Base-by-base conservation (phyloP, 2,113 vertebrate species). In the Engraulis encrasicolus region DNA sequence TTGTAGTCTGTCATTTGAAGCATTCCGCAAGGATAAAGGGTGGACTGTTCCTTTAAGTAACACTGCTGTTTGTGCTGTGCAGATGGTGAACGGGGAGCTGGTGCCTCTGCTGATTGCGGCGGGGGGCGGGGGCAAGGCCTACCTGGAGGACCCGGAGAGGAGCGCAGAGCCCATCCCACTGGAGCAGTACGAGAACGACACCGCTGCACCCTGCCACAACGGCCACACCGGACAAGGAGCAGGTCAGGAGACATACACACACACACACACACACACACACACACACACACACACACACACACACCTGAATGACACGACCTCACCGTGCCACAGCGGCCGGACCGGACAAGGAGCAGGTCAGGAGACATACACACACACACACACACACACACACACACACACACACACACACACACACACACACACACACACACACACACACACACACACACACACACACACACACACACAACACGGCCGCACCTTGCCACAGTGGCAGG, bases 61-160 rank as follows among this genome's bases (percentile, higher is more conserved):
- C n/a, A n/a, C n/a, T n/a, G n/a, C n/a, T n/a, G n/a, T n/a, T n/a
- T n/a, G n/a, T n/a, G n/a, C 6, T 86, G 78, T 34, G 36, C 89
- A 96, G 96, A 94, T 93, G 95, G 95, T 95, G 79, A 90, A 91
- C 1, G 94, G 92, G 0, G 91, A 94, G 88, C 92, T 92, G 82
- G 93, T 97, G 90, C 97, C 96, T 49, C 92, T 96, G 93, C 93
- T 96, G 92, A 95, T 97, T 82, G 97, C 96, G 12, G 97, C 97
- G 71, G 96, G 97, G 20, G 98, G 96, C 78, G 97, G 97, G 90
- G 97, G 97, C 61, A 97, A 96, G 78, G 96, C 96, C 45, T 98
- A 97, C 91, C 83, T 96, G 91, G 96, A 97, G 88, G 91, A 95
- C 86, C 95, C 89, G 5, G 94, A 96, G 84, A 89, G 81, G 80